Base-by-base conservation (phyloP, 92 coral and sea anemone genomes). In the Paragorgia papillata region DNA sequence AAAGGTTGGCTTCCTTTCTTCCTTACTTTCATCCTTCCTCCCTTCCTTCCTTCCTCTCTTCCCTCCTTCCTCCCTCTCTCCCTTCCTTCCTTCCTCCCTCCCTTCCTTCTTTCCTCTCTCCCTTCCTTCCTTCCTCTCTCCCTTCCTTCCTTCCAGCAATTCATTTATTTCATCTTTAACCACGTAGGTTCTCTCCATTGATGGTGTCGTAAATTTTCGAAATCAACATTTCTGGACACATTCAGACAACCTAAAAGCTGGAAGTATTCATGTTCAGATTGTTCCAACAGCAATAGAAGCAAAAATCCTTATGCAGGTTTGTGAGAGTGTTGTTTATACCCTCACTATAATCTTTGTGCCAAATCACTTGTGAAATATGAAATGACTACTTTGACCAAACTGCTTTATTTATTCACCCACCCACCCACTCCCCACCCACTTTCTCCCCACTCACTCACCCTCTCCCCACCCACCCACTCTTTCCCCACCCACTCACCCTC, bases 201-300 rank as follows among this genome's bases (percentile, higher is more conserved):
- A 95, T 27, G 99, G 99, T 12, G 97, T 95, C 44, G 68, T 91
- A 44, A 89, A 96, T 5, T 91, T 86, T 49, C 94, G 99, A 29
- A 96, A 95, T 56, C 92, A 92, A 66, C 99, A 95, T 60, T 90
- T 91, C 75, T 95, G 99, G 99, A 84, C 87, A 20, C 99, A 95
- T 56, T 91, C 99, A n/a, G 88, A 91, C 40, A 83, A 91, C 66
- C 31, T 80, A 0, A 69, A 76, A 40, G 92, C 86, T 5, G 99
- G 95, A 13, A 89, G 90, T 12, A 84, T 95, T 57, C 99, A 95
- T 31, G 95, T 95, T 24, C 99, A 91, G 55, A 94, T 95, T 12
- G 99, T 93, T 2, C 99, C 99, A 24, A 91, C 99, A 32, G 99
- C 97, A 37, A 95, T 88, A 31, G 99, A 95, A 64, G 97, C 92